Evolutionary conservation across 2,113 vertebrate species (phyloP).

Genomic region (Megalops atlanticus): DNA sequence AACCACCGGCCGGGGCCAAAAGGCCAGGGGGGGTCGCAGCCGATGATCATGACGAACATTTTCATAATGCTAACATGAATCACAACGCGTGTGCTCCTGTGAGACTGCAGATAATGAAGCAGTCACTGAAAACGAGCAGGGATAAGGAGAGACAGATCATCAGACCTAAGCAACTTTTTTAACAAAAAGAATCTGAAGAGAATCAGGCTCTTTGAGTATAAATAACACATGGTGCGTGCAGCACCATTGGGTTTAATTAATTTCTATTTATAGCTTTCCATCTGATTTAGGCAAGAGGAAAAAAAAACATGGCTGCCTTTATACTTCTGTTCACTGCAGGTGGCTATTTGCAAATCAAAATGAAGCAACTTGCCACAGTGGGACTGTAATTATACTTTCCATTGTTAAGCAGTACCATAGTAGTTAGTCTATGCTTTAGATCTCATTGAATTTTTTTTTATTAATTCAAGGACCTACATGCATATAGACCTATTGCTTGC

Average conservation of each 20-base stretch:
- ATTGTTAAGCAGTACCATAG: neutral
- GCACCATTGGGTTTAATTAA: constrained; percentile 22
- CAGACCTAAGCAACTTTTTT: neutral
- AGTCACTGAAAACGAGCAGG: neutral
- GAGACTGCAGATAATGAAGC: neutral
- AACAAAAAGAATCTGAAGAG: neutral
- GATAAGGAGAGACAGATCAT: neutral
- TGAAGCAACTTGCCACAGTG: neutral
- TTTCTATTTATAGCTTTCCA: constrained; percentile 15
- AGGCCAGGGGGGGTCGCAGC: neutral
- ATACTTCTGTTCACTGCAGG: neutral
- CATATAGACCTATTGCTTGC: too few species aligned
- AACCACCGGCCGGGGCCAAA: neutral
- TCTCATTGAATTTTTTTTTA: too few species aligned
- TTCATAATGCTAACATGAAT: neutral
- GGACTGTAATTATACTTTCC: neutral
- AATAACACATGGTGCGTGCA: constrained; percentile 4
- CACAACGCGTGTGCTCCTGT: neutral
- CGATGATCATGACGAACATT: neutral
- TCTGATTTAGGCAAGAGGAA: neutral
- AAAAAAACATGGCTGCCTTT: neutral
- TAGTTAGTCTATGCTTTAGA: too few species aligned
- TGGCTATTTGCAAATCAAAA: neutral
- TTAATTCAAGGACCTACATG: too few species aligned
- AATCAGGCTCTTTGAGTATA: neutral